Base-by-base conservation (phyloP, 2,888 invertebrate genomes). In the Rosalia funebris region DNA sequence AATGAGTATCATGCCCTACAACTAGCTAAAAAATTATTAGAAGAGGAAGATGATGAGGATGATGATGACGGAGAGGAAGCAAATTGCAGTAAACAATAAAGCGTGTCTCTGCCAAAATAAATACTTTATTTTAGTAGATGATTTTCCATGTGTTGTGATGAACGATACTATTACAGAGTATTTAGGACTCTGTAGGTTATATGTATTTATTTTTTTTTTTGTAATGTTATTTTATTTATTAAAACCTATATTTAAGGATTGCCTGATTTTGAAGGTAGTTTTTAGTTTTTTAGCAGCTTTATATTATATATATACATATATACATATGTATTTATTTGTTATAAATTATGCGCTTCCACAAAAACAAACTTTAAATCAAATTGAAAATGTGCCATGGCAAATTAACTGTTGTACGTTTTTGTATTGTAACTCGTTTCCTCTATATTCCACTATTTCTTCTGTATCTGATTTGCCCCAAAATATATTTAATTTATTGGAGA, bases 1-100 rank as follows among this genome's bases (percentile, higher is more conserved):
- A 96, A 98, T 82, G 99, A 99, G 82, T 98, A 93, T 82, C 91
- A 96, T 82, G 97, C 96, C 0, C 90, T 98, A 4, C 93, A 95
- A 81, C 82, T 96, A 76, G 96, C 97, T 16, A 87, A 95, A 71
- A 92, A 96, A 81, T 84, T 97, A 68, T 88, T 97, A 84, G 89
- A 93, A 69, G 92, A 96, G 77, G 96, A 96, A 58, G 92, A 92
- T 19, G 94, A 93, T 1, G 93, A 93, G 0, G 93, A 91, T 1
- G 79, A 79, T 2, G 75, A 77, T n/a, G 72, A 74, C 10, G n/a
- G n/a, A n/a, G 60, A 60, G 14, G 57, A 34, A n/a, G 56, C 36
- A 36, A 57, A 36, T 42, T 41, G 36, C 36, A 57, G 53, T 60
- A 45, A 54, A 47, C 36, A 20, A 39, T 32, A n/a, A 39, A 25